These are phyloP conservation scores for Drosophila sucinea DNA, from an alignment of 1,140 invertebrate species.

Conservation along the genomic window DNA sequence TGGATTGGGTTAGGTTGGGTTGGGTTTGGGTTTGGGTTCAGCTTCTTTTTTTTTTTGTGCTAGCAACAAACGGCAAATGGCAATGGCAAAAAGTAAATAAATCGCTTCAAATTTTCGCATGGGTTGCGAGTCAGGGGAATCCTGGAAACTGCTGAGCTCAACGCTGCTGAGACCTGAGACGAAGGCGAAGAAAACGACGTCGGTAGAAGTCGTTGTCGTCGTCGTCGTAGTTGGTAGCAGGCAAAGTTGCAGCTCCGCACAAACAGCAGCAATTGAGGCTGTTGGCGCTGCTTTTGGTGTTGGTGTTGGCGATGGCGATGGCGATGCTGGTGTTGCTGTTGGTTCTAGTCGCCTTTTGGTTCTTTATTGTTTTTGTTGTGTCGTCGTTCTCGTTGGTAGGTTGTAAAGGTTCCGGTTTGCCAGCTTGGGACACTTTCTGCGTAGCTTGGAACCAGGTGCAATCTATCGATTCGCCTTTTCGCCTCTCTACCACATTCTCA, in stretches of 20 bases:
- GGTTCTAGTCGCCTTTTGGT: slow-evolving; percentile 35
- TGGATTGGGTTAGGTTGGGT: background rate
- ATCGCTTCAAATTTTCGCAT: slow-evolving; percentile 80
- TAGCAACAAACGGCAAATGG: slow-evolving; percentile 59
- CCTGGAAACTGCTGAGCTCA: slow-evolving; percentile 73
- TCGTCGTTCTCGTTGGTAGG: slow-evolving; percentile 25
- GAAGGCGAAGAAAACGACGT: slow-evolving; percentile 5
- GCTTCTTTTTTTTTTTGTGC: background rate
- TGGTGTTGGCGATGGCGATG: slow-evolving; percentile 8
- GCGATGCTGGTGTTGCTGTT: slow-evolving; percentile 5
- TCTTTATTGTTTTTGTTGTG: slow-evolving; percentile 56
- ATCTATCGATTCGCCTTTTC: slow-evolving; percentile 73
- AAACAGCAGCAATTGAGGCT: slow-evolving; percentile 10
- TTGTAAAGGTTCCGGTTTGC: slow-evolving; percentile 53
- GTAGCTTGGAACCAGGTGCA: slow-evolving; percentile 70
- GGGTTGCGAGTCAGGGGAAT: slow-evolving; percentile 62
- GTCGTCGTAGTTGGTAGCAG: slow-evolving; percentile 39
- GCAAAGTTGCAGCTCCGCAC: slow-evolving; percentile 46
- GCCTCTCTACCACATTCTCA: slow-evolving; percentile 18
- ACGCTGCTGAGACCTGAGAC: slow-evolving; percentile 42
- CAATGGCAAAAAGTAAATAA: slow-evolving; percentile 80
- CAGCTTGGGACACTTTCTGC: slow-evolving; percentile 70
- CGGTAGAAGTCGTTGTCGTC: slow-evolving; percentile 26
- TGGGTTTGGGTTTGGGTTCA: background rate
- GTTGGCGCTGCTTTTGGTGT: slow-evolving; percentile 27